Evolutionary conservation across 2,888 invertebrate genomes (phyloP), one percentile per base, ranked within the genome.

Genomic region (Patella pellucida): DNA sequence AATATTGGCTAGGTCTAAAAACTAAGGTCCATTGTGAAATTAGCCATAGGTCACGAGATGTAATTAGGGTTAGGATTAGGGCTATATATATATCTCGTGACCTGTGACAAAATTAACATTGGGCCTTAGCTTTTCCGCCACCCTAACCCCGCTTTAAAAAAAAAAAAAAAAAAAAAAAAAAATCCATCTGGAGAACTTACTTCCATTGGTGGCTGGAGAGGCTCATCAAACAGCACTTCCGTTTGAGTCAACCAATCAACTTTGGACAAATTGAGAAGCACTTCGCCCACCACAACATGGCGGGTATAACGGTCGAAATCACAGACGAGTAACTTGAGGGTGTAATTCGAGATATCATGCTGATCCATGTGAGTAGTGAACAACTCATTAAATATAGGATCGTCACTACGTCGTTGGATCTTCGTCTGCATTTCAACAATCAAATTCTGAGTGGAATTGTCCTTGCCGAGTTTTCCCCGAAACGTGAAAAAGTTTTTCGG

Each of bases 271-370:
- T 74, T 71, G 52, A 82, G 76, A 19, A 80, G 79, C 27, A 81
- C 79, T 79, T 87, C 84, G 69, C 86, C 88, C 23, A 85, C 76
- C 16, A 85, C 82, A 31, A 86, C 81, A 76, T 86, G 86, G 14
- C 88, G 80, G 50, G 86, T 85, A 75, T 84, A 83, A 67, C 84
- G 85, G 75, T 88, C 86, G 76, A 87, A 84, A 75, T 87, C 88
- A 76, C 85, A 86, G 67, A 88, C 81, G 67, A 86, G 82, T 19
- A 86, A 74, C 19, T 80, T 83, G 16, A 87, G 68, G 3, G 83
- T 84, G 71, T 83, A 84, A 27, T 77, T 41, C 19, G 79, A 79
- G 31, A 85, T 52, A 9, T 80, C 79, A 31, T 84, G 79, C 14
- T 79, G 71, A 11, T 83, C 81, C 12, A 86, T 74, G 12, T 77